phyloP scores from a whole-genome alignment of 2,888 invertebrate species.

The Exocentrus adspersus region DNA sequence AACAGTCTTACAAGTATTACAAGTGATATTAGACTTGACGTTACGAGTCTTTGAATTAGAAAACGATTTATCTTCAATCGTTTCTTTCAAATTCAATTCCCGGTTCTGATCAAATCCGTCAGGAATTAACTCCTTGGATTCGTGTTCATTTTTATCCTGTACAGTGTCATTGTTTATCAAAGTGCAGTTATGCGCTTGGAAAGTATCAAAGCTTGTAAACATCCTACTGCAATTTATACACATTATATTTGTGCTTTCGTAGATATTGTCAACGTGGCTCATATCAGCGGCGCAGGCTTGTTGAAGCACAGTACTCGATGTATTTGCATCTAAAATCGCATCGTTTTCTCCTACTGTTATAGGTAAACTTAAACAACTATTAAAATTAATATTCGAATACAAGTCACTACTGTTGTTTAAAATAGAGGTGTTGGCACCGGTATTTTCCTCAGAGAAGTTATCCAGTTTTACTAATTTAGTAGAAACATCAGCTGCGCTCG shows the following conservation, averaged over 20 bases:
- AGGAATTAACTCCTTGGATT: neutral
- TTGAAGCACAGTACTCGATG: slow-evolving; percentile 2
- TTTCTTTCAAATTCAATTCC: neutral
- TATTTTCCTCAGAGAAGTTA: neutral
- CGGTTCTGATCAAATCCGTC: neutral
- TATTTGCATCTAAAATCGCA: neutral
- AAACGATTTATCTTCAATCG: no score
- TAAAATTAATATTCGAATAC: slow-evolving; percentile 5
- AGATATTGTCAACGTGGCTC: slow-evolving; percentile 30
- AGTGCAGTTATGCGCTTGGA: slow-evolving; percentile 39
- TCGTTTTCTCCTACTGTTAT: neutral
- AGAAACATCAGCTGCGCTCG: slow-evolving; percentile 9
- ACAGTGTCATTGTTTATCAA: slow-evolving; percentile 5
- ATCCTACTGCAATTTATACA: slow-evolving; percentile 44
- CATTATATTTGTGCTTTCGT: slow-evolving; percentile 40
- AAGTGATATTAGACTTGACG: slow-evolving; percentile 2
- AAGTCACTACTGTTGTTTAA: neutral
- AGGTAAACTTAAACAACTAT: slow-evolving; percentile 2
- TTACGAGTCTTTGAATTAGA: no score
- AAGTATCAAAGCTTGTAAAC: slow-evolving; percentile 34
- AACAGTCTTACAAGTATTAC: slow-evolving; percentile 13
- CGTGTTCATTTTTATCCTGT: neutral
- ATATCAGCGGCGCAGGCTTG: slow-evolving; percentile 1
- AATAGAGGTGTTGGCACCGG: neutral
- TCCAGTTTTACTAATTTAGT: slow-evolving; percentile 10